phyloP scores from a whole-genome alignment of 2,113 vertebrate genomes.

The Cepphus grylle region DNA sequence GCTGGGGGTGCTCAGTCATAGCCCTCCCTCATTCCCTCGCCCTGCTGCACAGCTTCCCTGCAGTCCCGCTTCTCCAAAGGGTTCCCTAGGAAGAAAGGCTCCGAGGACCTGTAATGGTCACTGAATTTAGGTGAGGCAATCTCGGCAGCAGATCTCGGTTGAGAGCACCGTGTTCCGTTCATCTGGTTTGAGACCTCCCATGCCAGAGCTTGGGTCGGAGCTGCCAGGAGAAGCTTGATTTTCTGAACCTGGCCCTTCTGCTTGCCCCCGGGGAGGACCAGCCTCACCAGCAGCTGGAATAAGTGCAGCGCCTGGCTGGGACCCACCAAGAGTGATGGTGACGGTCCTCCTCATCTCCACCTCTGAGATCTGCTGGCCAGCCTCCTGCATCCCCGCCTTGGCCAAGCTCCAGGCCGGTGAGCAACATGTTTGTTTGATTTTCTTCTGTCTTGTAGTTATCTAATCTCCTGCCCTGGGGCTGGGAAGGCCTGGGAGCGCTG shows the following conservation, averaged over 20 bases:
- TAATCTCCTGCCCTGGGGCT: background rate
- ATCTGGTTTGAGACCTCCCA: background rate
- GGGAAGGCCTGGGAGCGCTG: background rate
- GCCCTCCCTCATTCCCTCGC: background rate
- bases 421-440: background rate
- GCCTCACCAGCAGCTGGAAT: background rate
- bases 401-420: background rate
- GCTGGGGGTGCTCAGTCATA: background rate
- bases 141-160: background rate
- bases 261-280: background rate
- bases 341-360: background rate
- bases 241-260: background rate
- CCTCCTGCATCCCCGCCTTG: background rate
- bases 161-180: rapidly evolving
- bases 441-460: background rate
- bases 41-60: background rate
- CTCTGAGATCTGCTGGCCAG: background rate
- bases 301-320: background rate
- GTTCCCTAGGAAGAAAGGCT: background rate
- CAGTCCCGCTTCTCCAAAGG: background rate
- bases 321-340: background rate
- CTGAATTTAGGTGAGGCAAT: background rate
- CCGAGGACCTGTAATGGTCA: rapidly evolving
- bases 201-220: background rate
- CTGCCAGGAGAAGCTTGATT: background rate